Conservation (phyloP, 2,113 vertebrate genomes). For the mouse (Mus musculus) region GRCm39 chr11:91025501-91026000, state of each 20-base stretch:
- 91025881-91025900: not conserved
- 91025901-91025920: not conserved
- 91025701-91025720: not conserved
- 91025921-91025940: not conserved
- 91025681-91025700: slow-evolving; percentile 45
- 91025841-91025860: not conserved
- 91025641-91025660: slow-evolving; percentile 75
- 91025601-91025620: slow-evolving; percentile 60
- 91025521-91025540: slow-evolving; percentile 40
- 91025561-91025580: slow-evolving; percentile 68
- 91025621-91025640: slow-evolving; percentile 16
- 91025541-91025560: slow-evolving; percentile 34
- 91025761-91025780: not conserved
- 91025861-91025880: not conserved
- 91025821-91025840: not conserved
- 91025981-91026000: slow-evolving; percentile 45
- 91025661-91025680: slow-evolving; percentile 57
- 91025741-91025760: not conserved
- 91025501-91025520: no score
- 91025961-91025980: slow-evolving; percentile 27
- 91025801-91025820: not conserved
- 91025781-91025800: not conserved
- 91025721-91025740: not conserved
- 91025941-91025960: not conserved
- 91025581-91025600: slow-evolving; percentile 39